Conservation (phyloP, 2,113 vertebrate species). For the Monarcha castaneiventris region DNA sequence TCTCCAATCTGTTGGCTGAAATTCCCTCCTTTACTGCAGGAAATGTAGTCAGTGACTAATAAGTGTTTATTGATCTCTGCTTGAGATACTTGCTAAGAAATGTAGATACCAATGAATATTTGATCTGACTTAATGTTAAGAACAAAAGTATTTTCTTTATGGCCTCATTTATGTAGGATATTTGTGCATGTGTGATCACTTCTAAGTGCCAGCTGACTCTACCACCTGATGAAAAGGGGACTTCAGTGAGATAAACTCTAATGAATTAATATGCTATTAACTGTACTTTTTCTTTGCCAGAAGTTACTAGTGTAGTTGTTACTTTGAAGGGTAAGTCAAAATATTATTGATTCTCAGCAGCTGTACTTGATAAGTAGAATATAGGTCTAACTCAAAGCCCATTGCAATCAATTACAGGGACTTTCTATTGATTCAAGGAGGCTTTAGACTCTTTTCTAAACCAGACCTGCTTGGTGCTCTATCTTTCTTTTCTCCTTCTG, state of each 20-base stretch:
- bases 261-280: background rate
- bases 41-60: constrained; percentile 20
- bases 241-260: background rate
- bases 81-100: constrained; percentile 29
- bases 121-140: constrained; percentile 24
- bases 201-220: background rate
- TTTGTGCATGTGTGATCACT: background rate
- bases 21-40: background rate
- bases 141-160: background rate
- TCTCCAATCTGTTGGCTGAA: background rate
- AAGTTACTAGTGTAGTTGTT: background rate
- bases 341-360: constrained; percentile 39
- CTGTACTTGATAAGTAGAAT: constrained; percentile 23
- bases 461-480: background rate
- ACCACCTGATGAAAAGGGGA: background rate
- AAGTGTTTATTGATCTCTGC: constrained; percentile 35
- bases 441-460: background rate
- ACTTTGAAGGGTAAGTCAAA: constrained; percentile 32
- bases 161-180: background rate
- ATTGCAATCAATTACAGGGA: constrained; percentile 30
- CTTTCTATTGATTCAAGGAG: background rate
- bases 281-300: background rate
- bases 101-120: constrained; percentile 40
- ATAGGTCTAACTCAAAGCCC: constrained; percentile 23
- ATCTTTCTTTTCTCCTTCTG: background rate